Percentiles rank a stretch among this genome's conserved stretches.
Evolutionary conservation across 1,140 invertebrate genomes (phyloP).

Genomic region (Neelides sp.): DNA sequence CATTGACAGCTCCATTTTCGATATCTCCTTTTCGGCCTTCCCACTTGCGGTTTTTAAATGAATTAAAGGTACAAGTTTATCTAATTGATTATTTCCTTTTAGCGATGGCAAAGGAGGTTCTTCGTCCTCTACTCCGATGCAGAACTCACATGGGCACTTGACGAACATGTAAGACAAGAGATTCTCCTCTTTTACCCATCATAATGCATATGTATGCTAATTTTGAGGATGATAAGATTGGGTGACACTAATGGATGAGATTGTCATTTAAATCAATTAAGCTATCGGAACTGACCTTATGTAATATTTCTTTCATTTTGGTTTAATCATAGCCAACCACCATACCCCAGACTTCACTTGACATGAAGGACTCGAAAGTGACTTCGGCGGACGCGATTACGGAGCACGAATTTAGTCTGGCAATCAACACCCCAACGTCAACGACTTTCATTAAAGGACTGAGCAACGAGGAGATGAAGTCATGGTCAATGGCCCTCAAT

Average conservation of each 20-base stretch:
- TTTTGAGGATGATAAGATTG: too few relatives aligned
- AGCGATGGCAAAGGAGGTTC: conserved; percentile 28
- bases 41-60: too few relatives aligned
- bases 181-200: conserved; percentile 3
- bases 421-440: conserved; percentile 5
- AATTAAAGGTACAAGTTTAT: too few relatives aligned
- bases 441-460: conserved; percentile 25
- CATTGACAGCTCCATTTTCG: too few relatives aligned
- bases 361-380: conserved; percentile 22
- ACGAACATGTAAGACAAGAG: conserved; percentile 16
- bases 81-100: not conserved
- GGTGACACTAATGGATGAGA: conserved; percentile 2
- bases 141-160: conserved; percentile 24
- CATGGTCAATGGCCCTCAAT: too few relatives aligned
- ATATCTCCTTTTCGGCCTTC: too few relatives aligned
- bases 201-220: too few relatives aligned
- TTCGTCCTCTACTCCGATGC: conserved; percentile 26
- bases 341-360: conserved; percentile 23
- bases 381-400: conserved; percentile 24
- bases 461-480: too few relatives aligned
- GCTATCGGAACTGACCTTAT: not conserved
- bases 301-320: not conserved
- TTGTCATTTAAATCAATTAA: not conserved
- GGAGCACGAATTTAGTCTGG: conserved; percentile 21
- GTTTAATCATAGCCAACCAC: conserved; percentile 12